phyloP scores from a whole-genome alignment of 1,140 invertebrate genomes.

The Tetragnatha versicolor region DNA sequence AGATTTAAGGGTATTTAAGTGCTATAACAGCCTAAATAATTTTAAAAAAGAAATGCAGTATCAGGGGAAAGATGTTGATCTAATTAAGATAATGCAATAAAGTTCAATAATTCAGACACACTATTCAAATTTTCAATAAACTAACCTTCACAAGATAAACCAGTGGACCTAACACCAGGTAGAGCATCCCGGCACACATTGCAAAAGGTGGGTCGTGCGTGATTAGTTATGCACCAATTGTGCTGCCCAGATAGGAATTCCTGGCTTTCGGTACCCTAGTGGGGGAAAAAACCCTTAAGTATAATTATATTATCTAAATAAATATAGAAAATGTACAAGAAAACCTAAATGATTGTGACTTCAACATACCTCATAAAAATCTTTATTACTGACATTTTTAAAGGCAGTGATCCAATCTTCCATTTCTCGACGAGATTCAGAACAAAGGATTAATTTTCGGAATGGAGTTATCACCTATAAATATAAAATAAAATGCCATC shows the following conservation, averaged over 20 bases:
- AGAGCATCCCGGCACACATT: conserved; percentile 94
- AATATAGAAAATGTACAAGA: neutral
- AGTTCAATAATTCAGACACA: neutral
- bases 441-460: conserved; percentile 81
- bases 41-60: too few species aligned
- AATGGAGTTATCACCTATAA: conserved; percentile 84
- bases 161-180: conserved; percentile 88
- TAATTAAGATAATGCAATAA: too few species aligned
- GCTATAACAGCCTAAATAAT: too few species aligned
- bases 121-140: neutral
- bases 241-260: conserved; percentile 87
- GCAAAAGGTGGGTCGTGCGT: conserved; percentile 94
- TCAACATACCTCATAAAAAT: conserved; percentile 70
- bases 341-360: neutral
- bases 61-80: too few species aligned
- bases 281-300: neutral
- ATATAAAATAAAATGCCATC: too few species aligned
- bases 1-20: too few species aligned
- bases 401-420: conserved; percentile 86
- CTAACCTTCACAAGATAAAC: conserved; percentile 85
- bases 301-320: neutral
- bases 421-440: conserved; percentile 83
- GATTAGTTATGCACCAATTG: conserved; percentile 91
- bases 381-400: conserved; percentile 75
- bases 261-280: conserved; percentile 68